Evolutionary conservation across 2,113 vertebrate species (phyloP).

Genomic region (Osmerus eperlanus): DNA sequence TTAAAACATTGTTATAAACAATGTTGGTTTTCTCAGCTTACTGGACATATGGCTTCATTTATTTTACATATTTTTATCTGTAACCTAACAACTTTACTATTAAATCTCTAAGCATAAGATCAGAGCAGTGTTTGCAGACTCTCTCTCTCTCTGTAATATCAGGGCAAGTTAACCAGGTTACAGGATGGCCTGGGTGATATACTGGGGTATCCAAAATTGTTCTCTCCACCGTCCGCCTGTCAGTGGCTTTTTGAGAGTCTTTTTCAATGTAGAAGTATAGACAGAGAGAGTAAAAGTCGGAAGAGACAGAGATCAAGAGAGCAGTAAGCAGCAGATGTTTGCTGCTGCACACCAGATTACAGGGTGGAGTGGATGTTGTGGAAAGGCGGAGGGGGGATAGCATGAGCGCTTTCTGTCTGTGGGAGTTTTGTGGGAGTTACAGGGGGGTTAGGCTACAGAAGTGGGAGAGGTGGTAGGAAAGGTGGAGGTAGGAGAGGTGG

Average conservation of each 20-base stretch:
- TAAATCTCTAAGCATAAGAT: no score
- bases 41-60: no score
- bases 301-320: neutral
- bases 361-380: conserved; percentile 68
- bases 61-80: no score
- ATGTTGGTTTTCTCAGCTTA: no score
- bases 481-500: conserved; percentile 60
- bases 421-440: conserved; percentile 58
- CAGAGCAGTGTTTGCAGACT: no score
- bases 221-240: conserved; percentile 54
- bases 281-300: conserved; percentile 52
- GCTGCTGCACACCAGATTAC: conserved; percentile 78
- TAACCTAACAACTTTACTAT: no score
- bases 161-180: no score
- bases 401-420: conserved; percentile 49
- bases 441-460: conserved; percentile 64
- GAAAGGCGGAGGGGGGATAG: conserved; percentile 49
- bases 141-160: no score
- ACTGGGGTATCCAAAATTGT: conserved; percentile 48
- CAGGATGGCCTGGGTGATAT: neutral
- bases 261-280: conserved; percentile 68
- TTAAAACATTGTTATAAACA: no score
- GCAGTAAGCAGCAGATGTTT: conserved; percentile 63
- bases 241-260: conserved; percentile 66
- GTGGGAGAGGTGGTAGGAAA: conserved; percentile 64